Base-by-base conservation (phyloP, 2,888 invertebrate genomes). In the Spisula solida region DNA sequence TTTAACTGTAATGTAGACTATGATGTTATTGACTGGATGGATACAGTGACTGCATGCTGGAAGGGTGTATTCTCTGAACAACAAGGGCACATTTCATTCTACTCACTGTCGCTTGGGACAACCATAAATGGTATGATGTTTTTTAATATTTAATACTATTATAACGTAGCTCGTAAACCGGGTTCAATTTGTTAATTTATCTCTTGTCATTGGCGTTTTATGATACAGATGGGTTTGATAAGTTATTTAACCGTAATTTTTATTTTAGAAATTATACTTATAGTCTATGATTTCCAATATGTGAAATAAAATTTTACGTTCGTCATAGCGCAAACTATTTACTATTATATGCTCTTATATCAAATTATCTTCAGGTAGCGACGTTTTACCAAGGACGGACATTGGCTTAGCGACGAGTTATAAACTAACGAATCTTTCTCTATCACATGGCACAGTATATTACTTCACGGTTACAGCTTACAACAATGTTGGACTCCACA, bases 401-500 rank as follows among this genome's bases (percentile, higher is more conserved):
- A 66, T 91, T 14, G 88, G 88, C 16, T 86, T 89, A 29, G 78
- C 82, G 12, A 91, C 90, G 8, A 84, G 84, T 8, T 75, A 89
- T 25, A 83, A 86, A 12, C 41, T 88, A 18, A 80, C 86, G 18
- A 81, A 87, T 12, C 31, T 88, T 1, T 51, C 78, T 2, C 79
- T 94, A 31, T 85, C 88, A 31, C 55, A 75, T 18, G 92, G 91
- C 25, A 90, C 86, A 5, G 55, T 82, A 60, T 90, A 92, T 80
- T 92, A 88, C 81, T 87, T 92, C 31, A 91, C 91, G 6, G 91
- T 94, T 2, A 87, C 85, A n/a, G 93, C 94, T 29, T 86, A 81
- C n/a, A 94, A 94, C 80, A 75, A 78, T n/a, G 93, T 92, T n/a
- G 94, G 92, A n/a, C 86, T 94, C 6, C 85, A 79, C 20, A 88